These are phyloP conservation scores for Pseudocheirus occidentalis DNA, from an alignment of 2,797 vertebrate species.

Conservation along the genomic window DNA sequence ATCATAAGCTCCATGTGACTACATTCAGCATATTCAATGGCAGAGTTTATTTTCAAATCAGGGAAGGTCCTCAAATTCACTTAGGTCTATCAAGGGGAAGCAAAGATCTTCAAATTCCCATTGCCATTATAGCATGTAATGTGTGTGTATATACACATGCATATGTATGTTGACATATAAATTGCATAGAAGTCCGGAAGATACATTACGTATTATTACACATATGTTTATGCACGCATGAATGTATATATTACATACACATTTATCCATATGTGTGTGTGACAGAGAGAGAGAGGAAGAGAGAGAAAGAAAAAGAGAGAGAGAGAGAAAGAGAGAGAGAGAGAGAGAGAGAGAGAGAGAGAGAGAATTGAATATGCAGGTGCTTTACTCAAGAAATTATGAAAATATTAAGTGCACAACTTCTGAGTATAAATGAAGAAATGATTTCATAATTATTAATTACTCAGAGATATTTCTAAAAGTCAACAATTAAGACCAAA, in stretches of 20 bases:
- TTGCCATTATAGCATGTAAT: too few species aligned
- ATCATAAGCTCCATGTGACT: too few species aligned
- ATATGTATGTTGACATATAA: not conserved
- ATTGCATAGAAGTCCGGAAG: not conserved
- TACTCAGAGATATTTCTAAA: constrained; percentile 16
- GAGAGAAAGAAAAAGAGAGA: too few species aligned
- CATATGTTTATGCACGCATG: not conserved
- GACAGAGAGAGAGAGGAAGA: too few species aligned
- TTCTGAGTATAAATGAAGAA: constrained; percentile 45
- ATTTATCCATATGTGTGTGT: not conserved
- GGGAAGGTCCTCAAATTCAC: too few species aligned
- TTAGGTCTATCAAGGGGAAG: too few species aligned
- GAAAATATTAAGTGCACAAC: not conserved
- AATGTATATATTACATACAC: not conserved
- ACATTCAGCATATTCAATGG: too few species aligned
- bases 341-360: too few species aligned
- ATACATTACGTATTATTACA: not conserved
- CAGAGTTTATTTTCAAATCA: too few species aligned
- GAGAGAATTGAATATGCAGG: not conserved
- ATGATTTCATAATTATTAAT: constrained; percentile 49
- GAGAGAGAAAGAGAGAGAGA: too few species aligned
- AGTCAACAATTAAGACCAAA: not conserved
- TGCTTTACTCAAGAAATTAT: not conserved
- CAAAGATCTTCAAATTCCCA: too few species aligned
- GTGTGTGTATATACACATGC: not conserved